Evolutionary conservation across 2,113 vertebrate genomes (phyloP).

Genomic region (Xenopus laevis): DNA sequence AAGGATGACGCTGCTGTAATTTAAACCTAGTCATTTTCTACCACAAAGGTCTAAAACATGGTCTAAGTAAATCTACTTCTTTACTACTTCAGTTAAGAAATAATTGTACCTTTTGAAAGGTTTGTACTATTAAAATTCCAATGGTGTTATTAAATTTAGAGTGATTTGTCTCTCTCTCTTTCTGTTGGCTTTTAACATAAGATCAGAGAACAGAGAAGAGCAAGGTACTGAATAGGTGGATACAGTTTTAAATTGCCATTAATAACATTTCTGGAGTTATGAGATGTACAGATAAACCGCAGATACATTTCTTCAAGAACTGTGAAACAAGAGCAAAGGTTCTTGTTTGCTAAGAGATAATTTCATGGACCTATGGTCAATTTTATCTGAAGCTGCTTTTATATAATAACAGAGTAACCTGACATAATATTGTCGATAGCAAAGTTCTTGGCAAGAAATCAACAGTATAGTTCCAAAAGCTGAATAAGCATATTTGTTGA

Average conservation of each 20-base stretch:
- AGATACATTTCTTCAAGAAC: constrained; percentile 49
- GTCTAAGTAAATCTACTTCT: constrained; percentile 65
- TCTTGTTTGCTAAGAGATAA: constrained; percentile 48
- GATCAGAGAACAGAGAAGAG: constrained; percentile 64
- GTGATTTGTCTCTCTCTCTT: constrained; percentile 54
- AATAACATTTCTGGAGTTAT: constrained; percentile 51
- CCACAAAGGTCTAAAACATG: constrained; percentile 70
- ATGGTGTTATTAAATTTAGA: constrained; percentile 79
- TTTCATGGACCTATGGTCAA: neutral
- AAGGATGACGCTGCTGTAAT: constrained; percentile 77
- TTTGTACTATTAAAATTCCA: constrained; percentile 89
- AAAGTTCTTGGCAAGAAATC: too few relatives aligned
- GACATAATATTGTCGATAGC: too few relatives aligned
- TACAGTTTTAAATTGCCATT: constrained; percentile 69
- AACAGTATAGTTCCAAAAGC: neutral
- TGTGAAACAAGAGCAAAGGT: constrained; percentile 47
- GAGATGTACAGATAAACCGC: constrained; percentile 51
- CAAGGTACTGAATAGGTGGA: constrained; percentile 60
- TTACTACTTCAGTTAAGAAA: constrained; percentile 72
- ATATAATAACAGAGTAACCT: neutral
- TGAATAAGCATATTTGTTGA: neutral
- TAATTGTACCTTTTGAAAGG: constrained; percentile 85
- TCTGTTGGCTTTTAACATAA: constrained; percentile 59
- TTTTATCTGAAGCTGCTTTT: neutral
- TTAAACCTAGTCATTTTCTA: constrained; percentile 72